These are phyloP conservation scores for Ceratitis capitata DNA, from an alignment of 1,140 invertebrate genomes.

Conservation along the genomic window DNA sequence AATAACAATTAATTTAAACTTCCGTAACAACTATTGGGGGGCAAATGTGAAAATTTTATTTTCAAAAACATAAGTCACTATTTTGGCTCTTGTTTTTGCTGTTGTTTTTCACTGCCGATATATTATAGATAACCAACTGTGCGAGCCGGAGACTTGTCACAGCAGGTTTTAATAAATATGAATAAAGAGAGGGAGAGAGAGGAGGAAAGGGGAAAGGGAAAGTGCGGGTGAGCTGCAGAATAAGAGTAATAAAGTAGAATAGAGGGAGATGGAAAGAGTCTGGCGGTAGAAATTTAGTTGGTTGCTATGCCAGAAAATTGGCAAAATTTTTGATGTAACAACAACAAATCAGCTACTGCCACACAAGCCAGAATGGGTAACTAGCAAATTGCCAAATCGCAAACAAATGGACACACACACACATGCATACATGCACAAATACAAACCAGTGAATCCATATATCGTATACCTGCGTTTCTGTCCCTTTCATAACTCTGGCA, in stretches of 20 bases:
- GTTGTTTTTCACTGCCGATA: not conserved
- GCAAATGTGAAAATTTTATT: not conserved
- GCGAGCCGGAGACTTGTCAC: not conserved
- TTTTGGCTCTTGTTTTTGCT: not conserved
- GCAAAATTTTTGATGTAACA: not conserved
- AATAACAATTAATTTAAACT: not conserved
- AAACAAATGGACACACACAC: not conserved
- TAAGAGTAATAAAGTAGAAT: no score
- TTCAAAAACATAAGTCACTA: no score
- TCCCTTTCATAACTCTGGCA: not conserved
- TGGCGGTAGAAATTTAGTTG: not conserved
- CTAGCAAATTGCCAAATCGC: conserved; percentile 17
- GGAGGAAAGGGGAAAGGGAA: no score
- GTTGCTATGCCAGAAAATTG: not conserved
- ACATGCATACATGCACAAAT: not conserved
- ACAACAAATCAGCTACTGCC: conserved; percentile 8
- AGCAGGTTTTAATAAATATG: not conserved
- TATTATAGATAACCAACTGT: not conserved
- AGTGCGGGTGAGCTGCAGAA: no score
- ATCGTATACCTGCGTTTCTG: no score
- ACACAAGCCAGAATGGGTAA: not conserved
- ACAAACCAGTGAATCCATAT: not conserved
- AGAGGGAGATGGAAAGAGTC: no score
- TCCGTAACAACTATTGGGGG: no score
- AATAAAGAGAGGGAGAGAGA: no score